Base-by-base conservation (phyloP, 1,140 invertebrate genomes). In the Thaumetopoea pityocampa region DNA sequence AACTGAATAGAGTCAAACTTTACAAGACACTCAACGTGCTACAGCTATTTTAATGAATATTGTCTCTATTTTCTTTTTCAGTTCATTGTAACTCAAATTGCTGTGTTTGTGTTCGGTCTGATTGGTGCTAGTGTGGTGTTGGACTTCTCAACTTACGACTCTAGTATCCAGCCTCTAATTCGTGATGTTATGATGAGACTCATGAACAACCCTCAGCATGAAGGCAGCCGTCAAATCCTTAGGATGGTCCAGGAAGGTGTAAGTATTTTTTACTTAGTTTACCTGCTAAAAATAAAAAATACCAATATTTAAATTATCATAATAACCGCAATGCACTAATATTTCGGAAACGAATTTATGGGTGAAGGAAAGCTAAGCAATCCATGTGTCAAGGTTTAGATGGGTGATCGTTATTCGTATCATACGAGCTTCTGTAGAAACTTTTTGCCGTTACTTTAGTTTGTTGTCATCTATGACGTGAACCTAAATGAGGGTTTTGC, bases 211-310 rank as follows among this genome's bases (percentile, higher is more conserved):
- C 91, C 88, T 11, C 89, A 91, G 60, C 88, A 91, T 51, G 89
- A 91, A 33, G 77, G 85, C 24, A 85, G 89, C 50, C 65, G 88
- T 14, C 62, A 77, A 5, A 89, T 92, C 18, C 84, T 96, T 0
- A 88, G 90, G 51, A 88, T 93, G 77, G 90, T 96, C 7, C 95
- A 96, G 74, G 94, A 96, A 88, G 91, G 92, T 47, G 94, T 95
- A 87, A 90, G 90, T 61, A 51, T 1, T 11, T 1, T 7, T 11
- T 28, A 23, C 11, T n/a, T 24, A 24, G 11, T 9, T 10, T 14
- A 6, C 7, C 1, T 14, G 4, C 15, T 26, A 8, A 26, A 26
- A 26, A 12, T 29, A 14, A 14, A 14, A 3, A 6, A 6, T 8
- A 14, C 3, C 18, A 12, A 35, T 11, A 35, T 12, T 12, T 8